Base-by-base conservation (phyloP, 2,113 vertebrate genomes). In the Vombatus ursinus region DNA sequence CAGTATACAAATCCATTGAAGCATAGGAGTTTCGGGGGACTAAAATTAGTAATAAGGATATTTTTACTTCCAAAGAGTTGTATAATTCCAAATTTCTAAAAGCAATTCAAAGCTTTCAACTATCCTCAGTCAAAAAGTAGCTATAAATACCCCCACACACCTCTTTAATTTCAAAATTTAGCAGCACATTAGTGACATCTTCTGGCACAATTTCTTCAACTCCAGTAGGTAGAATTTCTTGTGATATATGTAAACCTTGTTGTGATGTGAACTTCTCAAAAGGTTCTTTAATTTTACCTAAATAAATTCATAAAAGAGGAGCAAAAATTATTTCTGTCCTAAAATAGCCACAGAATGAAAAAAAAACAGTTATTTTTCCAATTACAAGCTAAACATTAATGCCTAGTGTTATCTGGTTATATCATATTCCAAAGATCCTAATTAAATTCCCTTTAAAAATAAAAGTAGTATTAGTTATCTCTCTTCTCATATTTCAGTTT, bases 141-240 rank as follows among this genome's bases (percentile, higher is more conserved):
- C 89, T 94, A 51, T 96, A 96, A 94, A 91, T 93, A 44, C 19
- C 6, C 0, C 94, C 37, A 96, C 61, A 23, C 61, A 99, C 99
- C 99, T 99, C 98, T 98, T 99, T 99, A 93, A 99, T 99, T 99
- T 99, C 99, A 98, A 99, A 99, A 97, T 99, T 99, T 52, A 99
- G 98, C 0, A 99, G 98, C 91, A 99, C 89, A 52, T 98, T 99
- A 97, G 99, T 90, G 8, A 98, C 91, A 95, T 99, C 99, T 93
- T 99, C 98, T 44, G 92, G 93, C 48, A 89, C 77, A 44, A 93
- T 37, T 93, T 77, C 96, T 51, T 95, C 50, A 54, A 93, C 94
- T 90, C 96, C 94, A 16, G 96, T 47, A 89, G 61, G 8, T 51
- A 92, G 48, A 23, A 94, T 93, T 52, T 77, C 95, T 97, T 98